Evolutionary conservation across 2,113 vertebrate species (phyloP), one percentile per base, ranked within the genome.

Genomic region (Oncorhynchus masou): DNA sequence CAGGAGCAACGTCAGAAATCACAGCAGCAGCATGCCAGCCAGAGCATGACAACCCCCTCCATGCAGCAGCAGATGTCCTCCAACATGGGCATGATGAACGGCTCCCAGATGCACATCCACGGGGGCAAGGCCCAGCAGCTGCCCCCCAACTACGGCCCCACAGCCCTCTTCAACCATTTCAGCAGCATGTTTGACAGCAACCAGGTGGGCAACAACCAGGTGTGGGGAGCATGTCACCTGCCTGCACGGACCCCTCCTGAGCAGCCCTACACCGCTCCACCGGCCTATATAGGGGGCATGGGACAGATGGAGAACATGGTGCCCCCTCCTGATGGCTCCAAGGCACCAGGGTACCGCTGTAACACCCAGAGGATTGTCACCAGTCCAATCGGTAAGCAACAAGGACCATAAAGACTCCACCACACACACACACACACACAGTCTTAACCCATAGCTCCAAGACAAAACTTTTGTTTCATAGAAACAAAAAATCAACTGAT

Each of bases 81-180:
- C 71, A 90, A 93, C 81, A 88, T 96, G 90, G 94, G 94, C 81
- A 89, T 95, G 90, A 94, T 96, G 90, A 96, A 94, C 27, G 93
- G 94, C 90, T 96, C 95, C 88, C 95, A 96, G 89, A 93, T 96
- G 93, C 95, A 95, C 84, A 90, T 94, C 86, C 92, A 94, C 81
- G 88, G 93, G 87, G 95, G 92, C 86, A 96, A 95, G 88, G 92
- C 93, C 71, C 92, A 95, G 89, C 29, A 48, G n/a, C 88, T 95
- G 88, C 94, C 94, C 64, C 94, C 94, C 74, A 91, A 94, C n/a
- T 95, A 95, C 84, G 95, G 95, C 77, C 94, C 95, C 51, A 92
- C 94, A 62, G 94, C 95, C 5, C 93, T 96, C 83, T 95, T 96
- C 91, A 96, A 93, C 94, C 95, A 95, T 89, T 96, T 96, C 87